These are phyloP conservation scores for Agriopis marginaria DNA, from an alignment of 2,888 invertebrate genomes.

Conservation along the genomic window DNA sequence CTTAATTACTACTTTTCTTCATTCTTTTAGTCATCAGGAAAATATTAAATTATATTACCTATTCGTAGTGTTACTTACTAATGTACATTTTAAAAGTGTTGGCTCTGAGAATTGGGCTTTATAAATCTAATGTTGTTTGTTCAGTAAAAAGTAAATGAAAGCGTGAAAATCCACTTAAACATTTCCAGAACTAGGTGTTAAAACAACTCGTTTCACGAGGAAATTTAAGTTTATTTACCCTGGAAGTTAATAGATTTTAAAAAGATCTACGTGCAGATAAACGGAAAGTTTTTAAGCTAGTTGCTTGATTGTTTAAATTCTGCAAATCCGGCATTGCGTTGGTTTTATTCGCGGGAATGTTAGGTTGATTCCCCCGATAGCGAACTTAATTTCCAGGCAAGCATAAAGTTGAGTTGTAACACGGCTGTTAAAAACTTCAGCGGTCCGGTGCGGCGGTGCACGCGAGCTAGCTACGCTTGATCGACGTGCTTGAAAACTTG, in stretches of 20 bases:
- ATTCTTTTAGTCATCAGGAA: too few species aligned
- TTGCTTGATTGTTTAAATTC: constrained; percentile 41
- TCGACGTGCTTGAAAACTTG: constrained; percentile 50
- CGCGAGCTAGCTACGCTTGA: constrained; percentile 67
- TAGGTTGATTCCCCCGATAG: constrained; percentile 45
- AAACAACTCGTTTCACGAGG: constrained; percentile 11
- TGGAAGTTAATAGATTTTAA: constrained; percentile 23
- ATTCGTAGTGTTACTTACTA: neutral
- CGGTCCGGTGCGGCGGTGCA: constrained; percentile 59
- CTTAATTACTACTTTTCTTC: too few species aligned
- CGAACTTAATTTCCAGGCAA: constrained; percentile 53
- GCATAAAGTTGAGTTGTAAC: constrained; percentile 70
- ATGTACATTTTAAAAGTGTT: neutral
- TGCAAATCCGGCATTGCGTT: constrained; percentile 28
- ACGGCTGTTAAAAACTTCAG: constrained; percentile 71
- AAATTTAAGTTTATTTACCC: constrained; percentile 22
- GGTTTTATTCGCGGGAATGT: constrained; percentile 46
- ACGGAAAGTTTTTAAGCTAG: constrained; percentile 17
- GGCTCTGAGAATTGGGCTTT: neutral
- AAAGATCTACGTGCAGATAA: constrained; percentile 28
- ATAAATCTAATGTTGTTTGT: neutral
- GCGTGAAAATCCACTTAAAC: neutral
- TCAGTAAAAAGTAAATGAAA: neutral
- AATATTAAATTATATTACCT: too few species aligned
- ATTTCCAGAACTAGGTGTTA: constrained; percentile 1